A percentile compares a stretch with the other conserved stretches of the same genome.
Evolutionary conservation across 2,797 vertebrate species (phyloP).

Genomic region (Rhinoraja longicauda): DNA sequence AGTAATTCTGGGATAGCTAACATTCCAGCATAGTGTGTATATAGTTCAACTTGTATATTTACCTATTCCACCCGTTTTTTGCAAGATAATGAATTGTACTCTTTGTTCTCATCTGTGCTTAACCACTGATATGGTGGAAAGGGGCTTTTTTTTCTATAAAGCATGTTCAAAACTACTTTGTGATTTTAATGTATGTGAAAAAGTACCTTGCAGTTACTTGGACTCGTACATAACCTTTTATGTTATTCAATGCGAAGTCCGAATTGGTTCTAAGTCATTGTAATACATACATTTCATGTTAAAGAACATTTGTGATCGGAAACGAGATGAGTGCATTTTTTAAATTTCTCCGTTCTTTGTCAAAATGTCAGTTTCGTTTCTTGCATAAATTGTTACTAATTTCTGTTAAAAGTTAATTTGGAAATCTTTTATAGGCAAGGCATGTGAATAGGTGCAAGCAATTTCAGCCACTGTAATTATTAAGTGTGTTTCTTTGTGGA

Average conservation of each 20-base stretch:
- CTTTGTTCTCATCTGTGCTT: constrained; percentile 54
- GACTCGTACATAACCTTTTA: constrained; percentile 49
- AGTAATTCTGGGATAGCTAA: constrained; percentile 53
- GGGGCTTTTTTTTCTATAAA: constrained; percentile 46
- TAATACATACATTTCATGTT: constrained; percentile 41
- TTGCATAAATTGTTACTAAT: constrained; percentile 40
- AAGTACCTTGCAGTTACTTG: constrained; percentile 46
- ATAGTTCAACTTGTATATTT: constrained; percentile 61
- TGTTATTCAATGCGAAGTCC: constrained; percentile 41
- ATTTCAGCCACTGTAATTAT: constrained; percentile 9
- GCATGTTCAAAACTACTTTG: constrained; percentile 35
- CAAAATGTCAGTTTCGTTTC: constrained; percentile 22
- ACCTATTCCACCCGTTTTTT: constrained; percentile 55
- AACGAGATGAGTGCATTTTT: constrained; percentile 49
- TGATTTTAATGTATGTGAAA: constrained; percentile 42
- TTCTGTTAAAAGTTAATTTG: neutral
- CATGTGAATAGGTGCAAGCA: constrained; percentile 18
- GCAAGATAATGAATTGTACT: constrained; percentile 52
- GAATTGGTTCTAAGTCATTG: constrained; percentile 41
- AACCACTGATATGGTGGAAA: constrained; percentile 44
- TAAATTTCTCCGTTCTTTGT: constrained; percentile 43
- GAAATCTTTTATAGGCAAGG: constrained; percentile 29
- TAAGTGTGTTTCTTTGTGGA: constrained; percentile 21
- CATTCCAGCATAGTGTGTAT: constrained; percentile 63
- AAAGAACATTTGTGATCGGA: constrained; percentile 56